These are phyloP conservation scores for Chrysocyon brachyurus DNA, from an alignment of 2,797 vertebrate species.

Conservation along the genomic window DNA sequence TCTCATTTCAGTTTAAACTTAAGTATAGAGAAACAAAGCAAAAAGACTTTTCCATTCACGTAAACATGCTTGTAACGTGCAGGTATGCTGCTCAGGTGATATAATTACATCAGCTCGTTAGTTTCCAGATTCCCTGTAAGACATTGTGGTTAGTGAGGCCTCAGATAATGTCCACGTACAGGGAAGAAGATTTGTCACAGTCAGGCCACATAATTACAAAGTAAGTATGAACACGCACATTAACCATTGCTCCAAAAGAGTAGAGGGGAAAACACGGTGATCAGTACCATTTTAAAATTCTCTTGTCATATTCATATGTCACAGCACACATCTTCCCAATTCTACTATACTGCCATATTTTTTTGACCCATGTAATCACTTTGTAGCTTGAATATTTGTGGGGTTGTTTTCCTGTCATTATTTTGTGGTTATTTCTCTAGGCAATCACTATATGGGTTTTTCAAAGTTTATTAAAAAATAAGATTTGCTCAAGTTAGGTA, in stretches of 20 bases:
- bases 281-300: background rate
- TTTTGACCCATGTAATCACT: background rate
- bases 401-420: background rate
- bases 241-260: background rate
- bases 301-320: background rate
- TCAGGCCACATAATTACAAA: background rate
- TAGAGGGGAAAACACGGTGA: background rate
- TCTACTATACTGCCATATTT: background rate
- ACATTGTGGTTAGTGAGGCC: background rate
- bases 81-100: background rate
- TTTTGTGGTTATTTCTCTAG: slow-evolving; percentile 39
- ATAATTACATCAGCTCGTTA: background rate
- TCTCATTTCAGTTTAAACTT: background rate
- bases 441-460: background rate
- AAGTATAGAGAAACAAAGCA: background rate
- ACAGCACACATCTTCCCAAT: background rate
- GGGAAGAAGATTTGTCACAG: background rate
- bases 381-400: background rate
- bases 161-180: background rate
- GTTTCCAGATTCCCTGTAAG: background rate
- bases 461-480: background rate
- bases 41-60: background rate
- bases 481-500: background rate
- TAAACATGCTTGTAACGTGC: background rate
- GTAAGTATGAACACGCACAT: slow-evolving; percentile 3